phyloP scores from a whole-genome alignment of 2,797 vertebrate genomes.

The Etheostoma perlongum region DNA sequence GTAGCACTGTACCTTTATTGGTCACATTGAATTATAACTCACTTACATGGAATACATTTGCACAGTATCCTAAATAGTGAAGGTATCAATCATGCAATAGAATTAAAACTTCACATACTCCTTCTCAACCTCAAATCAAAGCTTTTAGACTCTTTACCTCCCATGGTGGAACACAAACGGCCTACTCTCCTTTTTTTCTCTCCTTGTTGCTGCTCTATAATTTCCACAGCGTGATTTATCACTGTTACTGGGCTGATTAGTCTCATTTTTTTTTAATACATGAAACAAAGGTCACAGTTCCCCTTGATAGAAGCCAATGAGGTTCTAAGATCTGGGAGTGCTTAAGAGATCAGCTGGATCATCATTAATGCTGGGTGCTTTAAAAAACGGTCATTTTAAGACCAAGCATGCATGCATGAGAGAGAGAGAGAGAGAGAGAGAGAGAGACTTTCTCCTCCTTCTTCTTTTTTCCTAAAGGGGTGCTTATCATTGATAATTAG shows the following conservation, averaged over 20 bases:
- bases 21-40: conserved; percentile 11
- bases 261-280: conserved; percentile 78
- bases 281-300: conserved; percentile 81
- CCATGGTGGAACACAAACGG: conserved; percentile 40
- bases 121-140: conserved; percentile 44
- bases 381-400: conserved; percentile 62
- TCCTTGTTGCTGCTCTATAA: conserved; percentile 46
- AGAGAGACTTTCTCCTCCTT: conserved; percentile 6
- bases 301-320: conserved; percentile 77
- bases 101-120: conserved; percentile 25
- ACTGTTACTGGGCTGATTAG: conserved; percentile 77
- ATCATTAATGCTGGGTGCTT: conserved; percentile 65
- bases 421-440: too few species aligned
- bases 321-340: conserved; percentile 71
- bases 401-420: conserved; percentile 22
- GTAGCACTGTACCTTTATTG: conserved; percentile 1
- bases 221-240: conserved; percentile 76
- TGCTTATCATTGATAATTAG: conserved; percentile 52
- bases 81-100: conserved; percentile 36
- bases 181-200: conserved; percentile 22
- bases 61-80: conserved; percentile 22
- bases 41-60: conserved; percentile 39
- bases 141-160: conserved; percentile 49
- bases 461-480: conserved; percentile 36
- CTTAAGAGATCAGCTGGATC: conserved; percentile 74